A percentile compares a stretch with the other conserved stretches of the same genome.
Evolutionary conservation across 2,113 vertebrate genomes (phyloP).

Genomic region (Delphinus delphis): DNA sequence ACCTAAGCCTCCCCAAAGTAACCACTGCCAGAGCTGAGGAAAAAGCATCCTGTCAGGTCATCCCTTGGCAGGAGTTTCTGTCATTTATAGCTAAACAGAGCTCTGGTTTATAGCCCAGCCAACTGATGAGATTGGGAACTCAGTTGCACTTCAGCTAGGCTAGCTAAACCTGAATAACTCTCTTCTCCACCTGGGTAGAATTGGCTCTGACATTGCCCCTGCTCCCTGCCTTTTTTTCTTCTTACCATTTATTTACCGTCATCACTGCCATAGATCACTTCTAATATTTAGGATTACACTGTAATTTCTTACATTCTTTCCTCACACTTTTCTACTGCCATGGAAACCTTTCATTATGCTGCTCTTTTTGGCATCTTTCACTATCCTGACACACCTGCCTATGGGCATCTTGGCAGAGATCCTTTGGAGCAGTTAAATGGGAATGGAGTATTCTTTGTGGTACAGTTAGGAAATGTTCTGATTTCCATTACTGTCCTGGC

Average conservation of each 20-base stretch:
- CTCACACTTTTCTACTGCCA: background rate
- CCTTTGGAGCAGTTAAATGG: background rate
- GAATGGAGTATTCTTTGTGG: background rate
- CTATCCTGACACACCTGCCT: background rate
- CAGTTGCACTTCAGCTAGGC: background rate
- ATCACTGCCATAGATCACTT: background rate
- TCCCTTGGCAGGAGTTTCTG: background rate
- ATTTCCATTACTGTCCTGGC: background rate
- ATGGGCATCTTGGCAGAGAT: background rate
- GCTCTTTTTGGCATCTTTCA: background rate
- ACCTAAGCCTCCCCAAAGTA: background rate
- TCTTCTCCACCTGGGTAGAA: background rate
- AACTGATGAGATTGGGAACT: background rate
- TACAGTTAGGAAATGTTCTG: background rate
- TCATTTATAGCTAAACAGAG: slow-evolving; percentile 20
- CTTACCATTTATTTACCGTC: background rate
- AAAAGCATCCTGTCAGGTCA: background rate
- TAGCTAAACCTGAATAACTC: background rate
- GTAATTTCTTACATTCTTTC: background rate
- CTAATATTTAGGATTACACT: background rate
- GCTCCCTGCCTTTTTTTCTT: background rate
- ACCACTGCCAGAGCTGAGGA: background rate
- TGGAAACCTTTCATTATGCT: background rate
- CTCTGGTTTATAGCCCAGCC: background rate
- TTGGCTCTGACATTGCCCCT: background rate